Percentiles rank a stretch among this genome's conserved stretches.
Evolutionary conservation across 1,140 invertebrate genomes (phyloP).

Genomic region (Leucophenga varia): DNA sequence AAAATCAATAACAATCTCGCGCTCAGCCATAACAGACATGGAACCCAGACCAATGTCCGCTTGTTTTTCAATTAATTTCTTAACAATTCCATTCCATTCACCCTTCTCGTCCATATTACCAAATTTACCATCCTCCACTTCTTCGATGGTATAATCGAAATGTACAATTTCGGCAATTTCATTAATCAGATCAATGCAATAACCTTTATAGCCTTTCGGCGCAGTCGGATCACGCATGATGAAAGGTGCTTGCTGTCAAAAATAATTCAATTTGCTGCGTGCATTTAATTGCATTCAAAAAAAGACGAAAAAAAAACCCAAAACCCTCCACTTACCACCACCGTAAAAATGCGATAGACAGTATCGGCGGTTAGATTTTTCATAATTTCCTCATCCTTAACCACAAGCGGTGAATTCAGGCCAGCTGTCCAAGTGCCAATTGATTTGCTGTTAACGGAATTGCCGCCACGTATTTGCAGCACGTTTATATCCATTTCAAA

Average conservation of each 20-base stretch:
- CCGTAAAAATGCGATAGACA: constrained; percentile 78
- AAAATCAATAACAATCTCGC: constrained; percentile 92
- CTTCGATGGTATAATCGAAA: constrained; percentile 86
- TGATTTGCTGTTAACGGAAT: constrained; percentile 63
- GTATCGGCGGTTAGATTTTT: constrained; percentile 76
- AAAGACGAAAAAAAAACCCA: constrained; percentile 25
- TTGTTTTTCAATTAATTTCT: constrained; percentile 84
- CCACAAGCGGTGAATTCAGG: constrained; percentile 63
- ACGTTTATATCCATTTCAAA: constrained; percentile 70
- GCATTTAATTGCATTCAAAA: constrained; percentile 40
- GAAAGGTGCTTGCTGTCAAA: constrained; percentile 78
- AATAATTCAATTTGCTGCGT: constrained; percentile 1
- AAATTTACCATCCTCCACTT: constrained; percentile 76
- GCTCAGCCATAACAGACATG: constrained; percentile 89
- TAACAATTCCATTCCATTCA: constrained; percentile 91
- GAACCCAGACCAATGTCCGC: constrained; percentile 88
- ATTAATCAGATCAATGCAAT: constrained; percentile 90
- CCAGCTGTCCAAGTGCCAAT: constrained; percentile 72
- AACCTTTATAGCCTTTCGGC: constrained; percentile 77
- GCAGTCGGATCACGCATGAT: constrained; percentile 71
- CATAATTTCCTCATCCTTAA: constrained; percentile 67
- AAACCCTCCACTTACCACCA: constrained; percentile 67
- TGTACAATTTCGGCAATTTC: constrained; percentile 78
- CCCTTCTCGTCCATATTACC: constrained; percentile 83
- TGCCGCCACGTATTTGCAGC: constrained; percentile 65